Base-by-base conservation (phyloP, 2,113 vertebrate genomes). In the Climacteris rufus region DNA sequence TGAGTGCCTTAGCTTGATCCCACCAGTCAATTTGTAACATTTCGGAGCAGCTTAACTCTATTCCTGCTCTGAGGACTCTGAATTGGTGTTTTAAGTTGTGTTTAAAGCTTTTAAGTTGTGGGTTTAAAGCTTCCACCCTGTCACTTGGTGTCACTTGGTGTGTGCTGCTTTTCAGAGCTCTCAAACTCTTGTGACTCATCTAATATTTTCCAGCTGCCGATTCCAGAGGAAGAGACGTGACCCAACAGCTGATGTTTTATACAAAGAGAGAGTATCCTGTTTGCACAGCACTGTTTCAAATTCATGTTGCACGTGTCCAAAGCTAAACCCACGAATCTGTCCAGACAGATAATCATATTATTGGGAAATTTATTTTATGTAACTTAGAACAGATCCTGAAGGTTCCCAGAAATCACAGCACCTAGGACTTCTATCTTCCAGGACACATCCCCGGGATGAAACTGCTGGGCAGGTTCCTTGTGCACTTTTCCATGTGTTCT, bases 181-280 rank as follows among this genome's bases (percentile, higher is more conserved):
- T 61, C 93, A 75, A 2, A 33, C 60, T 57, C 76, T 88, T 84
- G 56, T 95, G 95, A 94, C 78, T 96, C 87, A 94, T 87, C 59
- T 93, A 91, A 89, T 93, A 74, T 86, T 93, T 89, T 90, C 87
- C 96, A 96, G 79, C 93, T 94, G 89, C 72, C 53, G 77, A 87
- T 96, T 93, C 78, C 70, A 90, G 76, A 94, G 87, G 82, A 95
- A 95, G 42, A 95, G 40, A 94, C 64, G 60, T 83, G 89, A 94
- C 61, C 69, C 42, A 93, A 50, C 77, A 94, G 85, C 61, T 94
- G 53, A 92, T 84, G 31, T 88, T 93, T 91, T 63, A 89, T 93
- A 90, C 61, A 90, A 87, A 82, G 90, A 82, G 60, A 94, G 59
- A 85, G 87, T 93, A 95, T 86, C 78, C 72, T 94, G 79, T 95